A percentile compares a stretch with the other conserved stretches of the same genome.
Conservation (phyloP, 2,797 vertebrate genomes). For the Ispidina picta region DNA sequence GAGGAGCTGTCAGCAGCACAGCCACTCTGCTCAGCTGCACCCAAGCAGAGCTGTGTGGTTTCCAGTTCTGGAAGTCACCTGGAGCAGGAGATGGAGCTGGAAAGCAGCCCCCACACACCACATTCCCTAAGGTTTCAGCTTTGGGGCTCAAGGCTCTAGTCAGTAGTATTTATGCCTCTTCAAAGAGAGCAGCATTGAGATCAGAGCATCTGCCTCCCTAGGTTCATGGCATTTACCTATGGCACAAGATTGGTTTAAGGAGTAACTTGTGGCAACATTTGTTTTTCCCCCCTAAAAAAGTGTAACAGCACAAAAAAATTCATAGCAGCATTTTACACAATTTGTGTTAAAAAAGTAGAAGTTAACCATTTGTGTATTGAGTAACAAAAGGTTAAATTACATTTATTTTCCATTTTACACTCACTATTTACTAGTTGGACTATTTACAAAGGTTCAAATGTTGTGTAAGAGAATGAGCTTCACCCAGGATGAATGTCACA, state of each 20-base stretch:
- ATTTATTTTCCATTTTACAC: slow-evolving; percentile 77
- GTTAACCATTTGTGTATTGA: slow-evolving; percentile 72
- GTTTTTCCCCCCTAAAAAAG: slow-evolving; percentile 58
- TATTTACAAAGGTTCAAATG: slow-evolving; percentile 79
- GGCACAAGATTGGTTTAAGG: slow-evolving; percentile 72
- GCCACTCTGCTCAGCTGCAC: too few species aligned
- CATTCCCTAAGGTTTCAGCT: background rate
- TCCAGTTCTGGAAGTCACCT: background rate
- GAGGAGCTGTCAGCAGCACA: background rate
- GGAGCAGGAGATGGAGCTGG: background rate
- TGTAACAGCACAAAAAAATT: slow-evolving; percentile 79
- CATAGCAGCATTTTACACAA: slow-evolving; percentile 82
- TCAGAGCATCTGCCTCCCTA: slow-evolving; percentile 7
- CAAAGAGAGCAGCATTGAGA: slow-evolving; percentile 55
- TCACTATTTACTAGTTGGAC: slow-evolving; percentile 73
- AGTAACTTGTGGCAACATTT: slow-evolving; percentile 69
- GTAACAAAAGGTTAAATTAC: slow-evolving; percentile 78
- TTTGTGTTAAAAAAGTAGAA: slow-evolving; percentile 77
- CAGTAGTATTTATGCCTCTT: slow-evolving; percentile 58
- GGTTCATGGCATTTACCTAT: slow-evolving; percentile 64
- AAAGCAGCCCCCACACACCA: background rate
- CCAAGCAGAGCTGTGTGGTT: background rate
- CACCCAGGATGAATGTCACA: slow-evolving; percentile 22
- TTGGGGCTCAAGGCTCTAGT: slow-evolving; percentile 5
- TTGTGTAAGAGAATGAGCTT: slow-evolving; percentile 51